phyloP scores from a whole-genome alignment of 2,888 invertebrate genomes.

The Drosophila siamana region DNA sequence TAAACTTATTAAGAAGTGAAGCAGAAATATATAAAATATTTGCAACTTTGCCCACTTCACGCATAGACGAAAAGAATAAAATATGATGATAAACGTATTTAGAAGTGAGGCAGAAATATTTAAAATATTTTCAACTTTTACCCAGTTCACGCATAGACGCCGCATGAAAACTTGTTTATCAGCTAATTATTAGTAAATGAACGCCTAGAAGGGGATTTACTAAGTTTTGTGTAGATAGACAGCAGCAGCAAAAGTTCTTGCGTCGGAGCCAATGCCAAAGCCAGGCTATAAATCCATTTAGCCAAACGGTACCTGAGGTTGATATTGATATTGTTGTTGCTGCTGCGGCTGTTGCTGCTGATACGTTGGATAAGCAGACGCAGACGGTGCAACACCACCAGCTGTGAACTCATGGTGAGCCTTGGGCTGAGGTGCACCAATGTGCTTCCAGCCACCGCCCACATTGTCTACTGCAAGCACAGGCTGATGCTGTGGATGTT shows the following conservation, averaged over 20 bases:
- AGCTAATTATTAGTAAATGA: slow-evolving; percentile 33
- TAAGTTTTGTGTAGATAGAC: slow-evolving; percentile 45
- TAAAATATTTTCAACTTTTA: too few species aligned
- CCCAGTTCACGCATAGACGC: slow-evolving; percentile 9
- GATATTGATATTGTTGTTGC: slow-evolving; percentile 46
- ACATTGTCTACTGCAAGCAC: slow-evolving; percentile 3
- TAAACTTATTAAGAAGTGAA: too few species aligned
- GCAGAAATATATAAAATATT: too few species aligned
- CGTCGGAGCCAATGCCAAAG: slow-evolving; percentile 57
- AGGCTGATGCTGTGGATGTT: slow-evolving; percentile 37
- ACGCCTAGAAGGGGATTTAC: slow-evolving; percentile 23
- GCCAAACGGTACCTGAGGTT: slow-evolving; percentile 66
- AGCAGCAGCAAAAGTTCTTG: slow-evolving; percentile 62
- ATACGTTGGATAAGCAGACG: slow-evolving; percentile 12
- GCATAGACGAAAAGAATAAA: too few species aligned
- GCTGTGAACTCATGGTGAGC: slow-evolving; percentile 52
- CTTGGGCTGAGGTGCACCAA: slow-evolving; percentile 65
- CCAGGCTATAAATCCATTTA: slow-evolving; percentile 61
- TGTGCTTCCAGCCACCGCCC: slow-evolving; percentile 69
- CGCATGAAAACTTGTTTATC: slow-evolving; percentile 28
- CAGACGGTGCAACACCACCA: slow-evolving; percentile 54
- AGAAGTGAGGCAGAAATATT: too few species aligned
- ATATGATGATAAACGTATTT: too few species aligned
- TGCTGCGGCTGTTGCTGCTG: slow-evolving; percentile 47
- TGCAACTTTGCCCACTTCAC: too few species aligned